Evolutionary conservation across 2,888 invertebrate species (phyloP).

Genomic region (Platynereis dumerilii): DNA sequence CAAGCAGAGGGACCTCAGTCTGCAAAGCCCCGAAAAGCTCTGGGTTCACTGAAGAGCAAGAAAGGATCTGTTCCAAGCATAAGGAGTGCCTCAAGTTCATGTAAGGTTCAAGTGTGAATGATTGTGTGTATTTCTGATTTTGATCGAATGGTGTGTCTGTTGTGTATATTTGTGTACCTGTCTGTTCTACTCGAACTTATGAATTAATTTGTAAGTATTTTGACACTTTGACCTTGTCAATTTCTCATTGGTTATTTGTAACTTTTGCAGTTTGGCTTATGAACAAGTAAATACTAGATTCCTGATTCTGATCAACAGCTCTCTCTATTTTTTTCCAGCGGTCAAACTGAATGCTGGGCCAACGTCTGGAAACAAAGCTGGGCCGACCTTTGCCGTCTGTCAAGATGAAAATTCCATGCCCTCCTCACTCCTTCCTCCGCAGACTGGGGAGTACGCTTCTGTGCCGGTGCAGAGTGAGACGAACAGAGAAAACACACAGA

Average conservation of each 20-base stretch:
- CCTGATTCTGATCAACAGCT: too few species aligned
- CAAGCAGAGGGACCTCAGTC: constrained; percentile 66
- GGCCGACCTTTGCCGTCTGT: constrained; percentile 10
- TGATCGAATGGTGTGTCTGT: too few species aligned
- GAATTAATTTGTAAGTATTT: too few species aligned
- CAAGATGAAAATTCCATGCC: constrained; percentile 2
- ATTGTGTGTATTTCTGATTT: too few species aligned
- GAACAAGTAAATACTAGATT: too few species aligned
- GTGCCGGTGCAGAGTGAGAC: constrained; percentile 2
- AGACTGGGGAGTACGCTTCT: constrained; percentile 12
- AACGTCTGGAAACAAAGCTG: background rate
- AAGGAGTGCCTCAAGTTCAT: constrained; percentile 31
- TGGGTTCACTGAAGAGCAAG: constrained; percentile 75
- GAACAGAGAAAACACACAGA: constrained; percentile 8
- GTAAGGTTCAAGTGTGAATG: constrained; percentile 1
- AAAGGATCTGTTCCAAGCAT: constrained; percentile 66
- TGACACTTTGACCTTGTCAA: background rate
- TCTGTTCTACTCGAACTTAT: too few species aligned
- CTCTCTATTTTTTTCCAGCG: background rate
- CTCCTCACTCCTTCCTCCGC: background rate
- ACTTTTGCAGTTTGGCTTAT: too few species aligned
- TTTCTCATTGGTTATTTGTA: too few species aligned
- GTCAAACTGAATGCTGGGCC: background rate
- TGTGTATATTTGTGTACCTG: too few species aligned
- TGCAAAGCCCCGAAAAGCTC: constrained; percentile 72